phyloP scores from a whole-genome alignment of 2,888 invertebrate genomes.

The Ischnura elegans region DNA sequence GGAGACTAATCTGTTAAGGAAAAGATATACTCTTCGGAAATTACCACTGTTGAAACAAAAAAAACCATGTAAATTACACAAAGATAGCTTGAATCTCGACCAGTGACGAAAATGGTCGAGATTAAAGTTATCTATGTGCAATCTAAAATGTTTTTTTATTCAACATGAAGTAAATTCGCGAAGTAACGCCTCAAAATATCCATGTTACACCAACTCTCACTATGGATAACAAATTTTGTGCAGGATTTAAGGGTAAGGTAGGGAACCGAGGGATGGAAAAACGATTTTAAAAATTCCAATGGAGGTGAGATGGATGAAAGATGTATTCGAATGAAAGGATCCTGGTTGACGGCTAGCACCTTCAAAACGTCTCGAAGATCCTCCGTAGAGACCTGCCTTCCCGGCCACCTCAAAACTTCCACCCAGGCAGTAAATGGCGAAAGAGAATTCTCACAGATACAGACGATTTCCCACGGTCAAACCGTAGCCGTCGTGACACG shows the following conservation, averaged over 20 bases:
- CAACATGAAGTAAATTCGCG: too few relatives aligned
- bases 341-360: not conserved
- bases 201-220: too few relatives aligned
- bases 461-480: not conserved
- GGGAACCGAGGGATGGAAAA: not conserved
- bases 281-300: not conserved
- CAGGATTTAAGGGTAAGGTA: not conserved
- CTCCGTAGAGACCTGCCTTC: not conserved
- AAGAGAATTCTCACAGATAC: not conserved
- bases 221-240: not conserved
- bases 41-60: too few relatives aligned
- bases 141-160: too few relatives aligned
- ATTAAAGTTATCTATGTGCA: too few relatives aligned
- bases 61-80: too few relatives aligned
- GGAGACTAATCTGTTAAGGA: too few relatives aligned
- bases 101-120: too few relatives aligned
- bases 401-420: not conserved
- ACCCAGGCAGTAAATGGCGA: not conserved
- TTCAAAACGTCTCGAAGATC: not conserved
- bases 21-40: too few relatives aligned
- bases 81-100: too few relatives aligned
- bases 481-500: not conserved
- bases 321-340: not conserved
- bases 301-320: not conserved
- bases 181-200: too few relatives aligned